Base-by-base conservation (phyloP, 2,888 invertebrate genomes). In the Ichneumoninae sp. region DNA sequence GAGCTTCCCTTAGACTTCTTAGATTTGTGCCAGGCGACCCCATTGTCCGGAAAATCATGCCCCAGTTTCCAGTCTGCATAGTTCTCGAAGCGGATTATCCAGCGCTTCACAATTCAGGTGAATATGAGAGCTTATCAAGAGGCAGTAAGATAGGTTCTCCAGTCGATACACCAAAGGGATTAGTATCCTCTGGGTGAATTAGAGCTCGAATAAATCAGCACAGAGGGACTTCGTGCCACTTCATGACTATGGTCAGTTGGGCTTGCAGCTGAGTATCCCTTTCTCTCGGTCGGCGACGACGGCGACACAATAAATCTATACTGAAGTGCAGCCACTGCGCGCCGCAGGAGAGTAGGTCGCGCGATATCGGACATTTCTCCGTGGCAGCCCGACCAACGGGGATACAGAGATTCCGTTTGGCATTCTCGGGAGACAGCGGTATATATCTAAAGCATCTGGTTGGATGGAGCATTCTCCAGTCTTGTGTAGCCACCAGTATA, bases 381-480 rank as follows among this genome's bases (percentile, higher is more conserved):
- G 83, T 87, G 85, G 86, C 88, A 89, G 88, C 88, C 88, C 87
- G 87, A 85, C 88, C 87, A 87, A 88, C 88, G 88, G 90, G 3
- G 88, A 90, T 89, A 90, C 88, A 86, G 89, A 88, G 89, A 91
- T 92, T 89, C 91, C 90, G 89, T 91, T 90, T 89, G 88, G 90
- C 90, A 91, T 92, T 91, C 91, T 90, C 89, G 74, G 83, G 89
- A 88, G 90, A 89, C 90, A 89, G 90, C 88, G 89, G 89, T 89
- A 90, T 90, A 90, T 88, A 83, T 86, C 83, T 82, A 75, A 85
- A 85, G 88, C 89, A 85, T 88, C 86, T 83, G 78, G 74, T 65
- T 74, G 68, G 60, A 30, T 10, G 22, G 73, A 86, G 88, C 80
- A 81, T 85, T 78, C 71, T 44, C 63, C 69, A 69, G 78, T 60